Evolutionary conservation across 2,888 invertebrate genomes (phyloP), one percentile per base, ranked within the genome.

Genomic region (Artemia sinica): DNA sequence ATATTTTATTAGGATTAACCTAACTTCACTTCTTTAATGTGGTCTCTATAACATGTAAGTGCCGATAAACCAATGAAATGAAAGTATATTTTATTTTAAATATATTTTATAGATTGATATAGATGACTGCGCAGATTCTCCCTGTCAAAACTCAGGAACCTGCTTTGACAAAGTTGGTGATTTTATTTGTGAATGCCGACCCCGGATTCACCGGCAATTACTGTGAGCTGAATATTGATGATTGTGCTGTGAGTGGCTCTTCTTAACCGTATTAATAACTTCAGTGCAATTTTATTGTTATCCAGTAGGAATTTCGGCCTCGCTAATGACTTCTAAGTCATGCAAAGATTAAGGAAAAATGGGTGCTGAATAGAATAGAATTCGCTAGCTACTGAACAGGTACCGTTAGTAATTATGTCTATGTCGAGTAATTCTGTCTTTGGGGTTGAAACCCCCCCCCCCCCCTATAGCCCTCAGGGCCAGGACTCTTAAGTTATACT

Each of bases 61-160:
- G 9, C 11, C 10, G 9, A 50, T 12, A 12, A 13, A 14, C 11
- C 10, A 66, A 52, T 67, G 67, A 67, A 41, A 2, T n/a, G 41
- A 50, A 8, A 13, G 11, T 67, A 49, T 58, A 14, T n/a, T 51
- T 49, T 8, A 50, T 41, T 6, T 41, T 41, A 41, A 1, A 41
- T 41, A 41, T 41, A 41, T 10, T 10, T 58, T 58, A 18, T 28
- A 58, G 63, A 58, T 28, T 41, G 73, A 78, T 65, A 75, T 82
- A 14, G 77, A 82, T 74, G 80, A 86, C 8, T 86, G 86, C 74
- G 81, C 81, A 72, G 82, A 80, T 74, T 75, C 78, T 67, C 83
- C 83, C 0, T 85, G 85, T 73, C 76, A 76, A 66, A 79, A 80
- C 71, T 80, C 80, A 68, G 80, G 78, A 7, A 76, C 74, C 2